Base-by-base conservation (phyloP, 2,888 invertebrate genomes). In the Erynnis tages region DNA sequence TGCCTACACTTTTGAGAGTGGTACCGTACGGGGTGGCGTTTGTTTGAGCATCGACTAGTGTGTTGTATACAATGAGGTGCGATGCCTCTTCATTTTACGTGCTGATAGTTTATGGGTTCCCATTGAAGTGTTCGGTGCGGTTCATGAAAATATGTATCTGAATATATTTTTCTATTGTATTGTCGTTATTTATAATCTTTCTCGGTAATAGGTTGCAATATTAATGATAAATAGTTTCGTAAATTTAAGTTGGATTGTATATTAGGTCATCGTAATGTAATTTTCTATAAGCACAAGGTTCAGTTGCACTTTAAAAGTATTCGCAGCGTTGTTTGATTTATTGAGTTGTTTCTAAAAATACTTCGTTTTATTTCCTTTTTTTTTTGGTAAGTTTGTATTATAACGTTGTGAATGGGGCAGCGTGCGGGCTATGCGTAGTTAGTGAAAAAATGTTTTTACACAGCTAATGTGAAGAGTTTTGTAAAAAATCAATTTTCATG, bases 401-500 rank as follows among this genome's bases (percentile, higher is more conserved):
- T n/a, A n/a, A n/a, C n/a, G 34, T 38, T 38, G 38, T 23, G 38
- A 23, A 11, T 23, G 35, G 10, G 17, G 35, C 35, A 27, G 11
- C 13, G 35, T 25, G 11, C 11, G 11, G 11, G 32, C 25, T 35
- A 17, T 19, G n/a, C 13, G 40, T 52, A 40, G 14, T 44, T 38
- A 27, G 29, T 19, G 10, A 27, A 11, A 19, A 35, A 38, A 38
- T 41, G 34, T 35, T 34, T 43, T 49, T 30, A 38, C 17, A 47
- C 11, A 19, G 27, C 25, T 2, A 11, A 4, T 27, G 37, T n/a
- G 34, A 17, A 41, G 17, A 21, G 17, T 25, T 49, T 41, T 34
- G 8, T 41, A 30, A 44, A 29, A 13, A 41, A 38, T 30, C 27
- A 47, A 63, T 59, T 68, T 70, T 67, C 69, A 68, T 67, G 69